Conservation (phyloP, 1,140 invertebrate genomes). For the Lucilia cuprina region DNA sequence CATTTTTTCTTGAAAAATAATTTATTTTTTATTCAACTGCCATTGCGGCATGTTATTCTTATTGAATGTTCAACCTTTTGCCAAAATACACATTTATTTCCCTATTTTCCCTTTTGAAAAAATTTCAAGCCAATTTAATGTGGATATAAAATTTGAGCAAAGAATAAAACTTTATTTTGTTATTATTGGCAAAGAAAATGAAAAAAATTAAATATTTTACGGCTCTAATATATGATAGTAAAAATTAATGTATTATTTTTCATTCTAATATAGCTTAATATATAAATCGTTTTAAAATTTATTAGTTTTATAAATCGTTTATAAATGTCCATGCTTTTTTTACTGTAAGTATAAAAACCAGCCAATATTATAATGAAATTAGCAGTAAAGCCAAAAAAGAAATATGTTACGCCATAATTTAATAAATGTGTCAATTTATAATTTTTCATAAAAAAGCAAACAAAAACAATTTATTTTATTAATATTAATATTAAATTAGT, state of each 20-base stretch:
- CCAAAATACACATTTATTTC: neutral
- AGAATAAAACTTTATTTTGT: neutral
- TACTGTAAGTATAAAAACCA: neutral
- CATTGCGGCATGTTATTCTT: neutral
- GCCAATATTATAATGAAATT: neutral
- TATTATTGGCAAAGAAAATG: neutral
- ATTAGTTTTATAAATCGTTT: neutral
- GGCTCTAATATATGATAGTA: neutral
- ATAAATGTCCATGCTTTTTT: neutral
- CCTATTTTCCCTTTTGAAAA: neutral
- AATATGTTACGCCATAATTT: constrained; percentile 7
- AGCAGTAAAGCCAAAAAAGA: neutral
- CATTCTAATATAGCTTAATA: neutral
- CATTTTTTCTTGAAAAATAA: neutral
- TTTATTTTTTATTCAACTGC: neutral
- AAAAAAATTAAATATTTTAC: neutral
- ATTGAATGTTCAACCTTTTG: neutral
- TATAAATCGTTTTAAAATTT: neutral
- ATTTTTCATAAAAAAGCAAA: neutral
- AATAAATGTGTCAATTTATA: constrained; percentile 4
- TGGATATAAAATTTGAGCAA: neutral
- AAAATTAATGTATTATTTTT: neutral
- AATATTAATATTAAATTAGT: neutral
- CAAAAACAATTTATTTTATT: neutral
- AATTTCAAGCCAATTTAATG: neutral